A percentile compares a stretch with the other conserved stretches of the same genome.
Conservation (phyloP, 2,113 vertebrate genomes). For the Scophthalmus maximus region DNA sequence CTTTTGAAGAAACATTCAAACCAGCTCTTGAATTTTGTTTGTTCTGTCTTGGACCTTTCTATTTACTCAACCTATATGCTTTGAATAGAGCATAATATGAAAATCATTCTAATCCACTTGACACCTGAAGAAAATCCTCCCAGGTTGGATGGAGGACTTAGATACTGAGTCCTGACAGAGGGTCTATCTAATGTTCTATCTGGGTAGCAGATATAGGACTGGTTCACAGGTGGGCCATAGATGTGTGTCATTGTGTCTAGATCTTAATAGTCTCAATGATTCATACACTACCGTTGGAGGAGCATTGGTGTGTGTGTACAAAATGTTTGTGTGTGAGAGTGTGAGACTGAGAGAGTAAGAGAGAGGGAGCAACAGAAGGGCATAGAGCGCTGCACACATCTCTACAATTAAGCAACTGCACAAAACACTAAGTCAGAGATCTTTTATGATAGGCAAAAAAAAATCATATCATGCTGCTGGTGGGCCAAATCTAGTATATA, state of each 20-base stretch:
- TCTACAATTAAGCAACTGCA: too few relatives aligned
- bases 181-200: slow-evolving; percentile 55
- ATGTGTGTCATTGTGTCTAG: slow-evolving; percentile 19
- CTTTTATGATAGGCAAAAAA: too few relatives aligned
- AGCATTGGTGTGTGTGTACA: too few relatives aligned
- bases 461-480: too few relatives aligned
- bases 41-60: slow-evolving; percentile 47
- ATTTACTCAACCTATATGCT: slow-evolving; percentile 30
- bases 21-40: slow-evolving; percentile 35
- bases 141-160: slow-evolving; percentile 48
- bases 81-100: slow-evolving; percentile 61
- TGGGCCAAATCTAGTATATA: too few relatives aligned
- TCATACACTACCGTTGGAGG: slow-evolving; percentile 27
- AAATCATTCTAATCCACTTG: slow-evolving; percentile 60
- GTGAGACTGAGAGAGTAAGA: too few relatives aligned
- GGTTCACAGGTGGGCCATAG: slow-evolving; percentile 58
- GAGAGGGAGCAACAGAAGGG: too few relatives aligned
- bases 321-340: too few relatives aligned
- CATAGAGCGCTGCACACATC: too few relatives aligned
- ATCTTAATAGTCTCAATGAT: too few relatives aligned
- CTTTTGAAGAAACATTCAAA: slow-evolving; percentile 50
- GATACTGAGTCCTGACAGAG: slow-evolving; percentile 41
- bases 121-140: slow-evolving; percentile 48
- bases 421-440: too few relatives aligned
- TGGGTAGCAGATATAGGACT: slow-evolving; percentile 42